Percentiles rank a stretch among this genome's conserved stretches.
These are phyloP conservation scores for Magallana ariakensis DNA, from an alignment of 1,140 invertebrate species.

Conservation along the genomic window DNA sequence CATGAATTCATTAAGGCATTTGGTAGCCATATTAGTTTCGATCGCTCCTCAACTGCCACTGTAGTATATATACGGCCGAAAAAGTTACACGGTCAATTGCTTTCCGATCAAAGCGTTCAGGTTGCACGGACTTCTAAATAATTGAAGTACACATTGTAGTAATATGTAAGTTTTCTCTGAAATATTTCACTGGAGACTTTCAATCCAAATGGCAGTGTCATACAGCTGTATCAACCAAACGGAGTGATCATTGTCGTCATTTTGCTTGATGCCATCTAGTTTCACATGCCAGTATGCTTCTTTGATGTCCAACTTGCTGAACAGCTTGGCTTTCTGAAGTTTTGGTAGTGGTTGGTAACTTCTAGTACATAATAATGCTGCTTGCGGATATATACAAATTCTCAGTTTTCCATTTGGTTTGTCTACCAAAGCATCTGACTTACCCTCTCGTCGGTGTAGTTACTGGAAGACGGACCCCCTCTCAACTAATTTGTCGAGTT, in stretches of 20 bases:
- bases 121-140: too few relatives aligned
- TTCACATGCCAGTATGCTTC: too few relatives aligned
- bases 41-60: too few relatives aligned
- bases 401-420: conserved; percentile 48
- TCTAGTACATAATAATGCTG: conserved; percentile 51
- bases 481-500: conserved; percentile 39
- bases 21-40: too few relatives aligned
- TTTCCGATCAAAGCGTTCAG: too few relatives aligned
- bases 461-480: conserved; percentile 42
- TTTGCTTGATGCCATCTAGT: too few relatives aligned
- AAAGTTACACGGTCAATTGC: too few relatives aligned
- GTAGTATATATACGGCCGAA: too few relatives aligned
- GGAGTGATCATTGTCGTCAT: conserved; percentile 56
- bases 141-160: too few relatives aligned
- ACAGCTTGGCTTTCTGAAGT: conserved; percentile 39
- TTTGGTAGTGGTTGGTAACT: conserved; percentile 56
- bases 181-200: conserved; percentile 65
- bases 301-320: not conserved
- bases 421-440: conserved; percentile 40
- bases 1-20: too few relatives aligned
- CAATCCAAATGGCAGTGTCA: conserved; percentile 64
- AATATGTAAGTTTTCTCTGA: conserved; percentile 53
- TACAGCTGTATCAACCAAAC: conserved; percentile 61
- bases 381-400: conserved; percentile 64
- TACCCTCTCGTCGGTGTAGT: conserved; percentile 43